These are phyloP conservation scores for Mustelus asterias DNA, from an alignment of 2,113 vertebrate genomes.

Conservation along the genomic window DNA sequence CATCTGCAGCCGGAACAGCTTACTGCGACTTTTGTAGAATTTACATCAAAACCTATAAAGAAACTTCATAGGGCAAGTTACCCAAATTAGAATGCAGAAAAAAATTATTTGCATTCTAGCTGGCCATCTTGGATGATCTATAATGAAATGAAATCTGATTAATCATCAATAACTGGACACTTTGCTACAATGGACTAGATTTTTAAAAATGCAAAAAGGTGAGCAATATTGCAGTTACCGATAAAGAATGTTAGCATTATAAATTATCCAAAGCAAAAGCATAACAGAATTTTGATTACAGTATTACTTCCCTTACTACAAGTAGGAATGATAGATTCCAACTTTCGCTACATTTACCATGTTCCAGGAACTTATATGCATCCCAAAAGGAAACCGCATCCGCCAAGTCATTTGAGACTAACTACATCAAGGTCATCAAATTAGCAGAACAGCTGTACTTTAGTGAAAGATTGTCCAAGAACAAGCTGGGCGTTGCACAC, in stretches of 20 bases:
- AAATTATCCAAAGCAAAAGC: not conserved
- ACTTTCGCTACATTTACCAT: conserved; percentile 4
- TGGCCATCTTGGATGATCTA: not conserved
- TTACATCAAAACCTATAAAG: not conserved
- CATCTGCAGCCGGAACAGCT: no score
- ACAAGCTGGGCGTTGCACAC: not conserved
- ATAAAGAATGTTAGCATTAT: not conserved
- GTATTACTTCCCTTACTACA: conserved; percentile 14
- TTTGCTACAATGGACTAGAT: not conserved
- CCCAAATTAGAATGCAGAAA: not conserved
- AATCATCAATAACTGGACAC: no score
- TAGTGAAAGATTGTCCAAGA: not conserved
- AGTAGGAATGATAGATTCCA: not conserved
- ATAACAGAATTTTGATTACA: not conserved
- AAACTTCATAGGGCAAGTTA: not conserved
- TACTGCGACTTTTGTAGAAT: no score
- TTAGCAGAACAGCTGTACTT: conserved; percentile 7
- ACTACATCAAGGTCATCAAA: not conserved
- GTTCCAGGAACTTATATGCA: conserved; percentile 15
- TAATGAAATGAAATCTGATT: not conserved
- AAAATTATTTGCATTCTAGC: not conserved
- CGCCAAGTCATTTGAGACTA: not conserved
- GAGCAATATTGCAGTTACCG: not conserved
- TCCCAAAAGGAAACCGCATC: not conserved
- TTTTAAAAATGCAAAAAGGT: no score